Conservation (phyloP, 2,113 vertebrate genomes). For the Cervus canadensis region DNA sequence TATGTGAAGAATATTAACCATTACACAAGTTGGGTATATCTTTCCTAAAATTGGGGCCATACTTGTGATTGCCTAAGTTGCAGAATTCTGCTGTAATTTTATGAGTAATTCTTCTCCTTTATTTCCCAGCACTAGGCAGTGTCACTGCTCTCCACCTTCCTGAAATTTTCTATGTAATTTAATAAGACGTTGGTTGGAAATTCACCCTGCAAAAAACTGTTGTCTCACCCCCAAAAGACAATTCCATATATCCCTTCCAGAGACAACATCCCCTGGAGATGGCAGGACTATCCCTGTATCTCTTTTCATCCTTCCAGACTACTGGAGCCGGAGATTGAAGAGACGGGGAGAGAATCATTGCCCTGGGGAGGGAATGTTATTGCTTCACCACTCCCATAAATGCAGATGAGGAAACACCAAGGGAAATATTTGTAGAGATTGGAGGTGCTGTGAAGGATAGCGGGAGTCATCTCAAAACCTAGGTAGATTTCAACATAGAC, state of each 20-base stretch:
- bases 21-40: neutral
- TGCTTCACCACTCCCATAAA: neutral
- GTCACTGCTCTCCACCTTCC: neutral
- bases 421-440: neutral
- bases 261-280: neutral
- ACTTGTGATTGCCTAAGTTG: neutral
- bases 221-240: neutral
- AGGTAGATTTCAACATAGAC: neutral
- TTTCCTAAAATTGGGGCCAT: neutral
- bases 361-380: neutral
- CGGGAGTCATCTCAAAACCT: neutral
- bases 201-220: neutral
- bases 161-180: neutral
- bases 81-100: neutral
- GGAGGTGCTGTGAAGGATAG: neutral
- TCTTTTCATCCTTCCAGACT: neutral
- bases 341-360: neutral
- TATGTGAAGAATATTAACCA: neutral
- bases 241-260: neutral
- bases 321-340: neutral
- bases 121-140: neutral
- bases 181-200: neutral
- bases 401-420: neutral
- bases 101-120: neutral
- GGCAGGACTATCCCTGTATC: neutral